Evolutionary conservation across 2,888 invertebrate genomes (phyloP).

Genomic region (Frankliniella intonsa): DNA sequence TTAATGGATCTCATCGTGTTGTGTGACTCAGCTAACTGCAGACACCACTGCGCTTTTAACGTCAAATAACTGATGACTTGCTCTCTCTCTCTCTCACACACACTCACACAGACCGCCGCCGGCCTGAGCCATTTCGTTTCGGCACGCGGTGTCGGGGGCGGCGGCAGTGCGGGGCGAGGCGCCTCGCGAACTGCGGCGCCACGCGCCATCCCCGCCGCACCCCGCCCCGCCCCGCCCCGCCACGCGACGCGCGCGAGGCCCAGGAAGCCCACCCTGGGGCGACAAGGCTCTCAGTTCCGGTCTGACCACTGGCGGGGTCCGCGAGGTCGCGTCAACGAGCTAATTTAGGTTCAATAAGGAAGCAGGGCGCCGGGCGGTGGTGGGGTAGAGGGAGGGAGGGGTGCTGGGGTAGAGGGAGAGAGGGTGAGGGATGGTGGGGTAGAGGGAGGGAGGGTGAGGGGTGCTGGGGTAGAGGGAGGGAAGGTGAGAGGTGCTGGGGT

Average conservation of each 20-base stretch:
- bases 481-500: no score
- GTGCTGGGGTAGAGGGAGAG: no score
- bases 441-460: no score
- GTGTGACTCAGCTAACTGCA: slow-evolving; percentile 19
- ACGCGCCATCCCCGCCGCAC: neutral
- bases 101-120: neutral
- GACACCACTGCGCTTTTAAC: neutral
- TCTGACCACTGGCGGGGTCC: neutral
- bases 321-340: neutral
- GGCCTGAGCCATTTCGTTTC: neutral
- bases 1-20: slow-evolving; percentile 7
- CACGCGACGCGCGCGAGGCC: neutral
- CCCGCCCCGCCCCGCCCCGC: neutral
- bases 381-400: no score
- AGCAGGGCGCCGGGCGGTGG: no score
- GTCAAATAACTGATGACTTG: neutral
- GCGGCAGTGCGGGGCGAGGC: neutral
- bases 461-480: no score
- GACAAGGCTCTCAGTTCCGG: neutral
- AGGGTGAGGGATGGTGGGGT: no score
- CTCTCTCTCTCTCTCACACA: neutral
- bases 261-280: no score
- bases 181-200: neutral
- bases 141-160: neutral
- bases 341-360: no score